A percentile compares a stretch with the other conserved stretches of the same genome.
phyloP scores from a whole-genome alignment of 30 jellyfish, hydroid and myxozoan species.

The Pelagia noctiluca region DNA sequence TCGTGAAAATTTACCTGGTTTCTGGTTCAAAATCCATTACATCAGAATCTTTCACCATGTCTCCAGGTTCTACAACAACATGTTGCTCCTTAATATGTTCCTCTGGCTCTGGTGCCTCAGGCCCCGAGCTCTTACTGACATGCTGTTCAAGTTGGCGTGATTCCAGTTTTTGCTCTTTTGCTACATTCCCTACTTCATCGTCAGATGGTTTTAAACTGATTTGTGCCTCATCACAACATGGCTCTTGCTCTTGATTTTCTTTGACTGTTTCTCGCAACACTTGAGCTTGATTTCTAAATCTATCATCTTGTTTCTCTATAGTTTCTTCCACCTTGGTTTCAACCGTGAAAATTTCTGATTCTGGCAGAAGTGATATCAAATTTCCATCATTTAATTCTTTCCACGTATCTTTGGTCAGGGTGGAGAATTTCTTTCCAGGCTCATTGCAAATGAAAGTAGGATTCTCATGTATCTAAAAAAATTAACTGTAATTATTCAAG shows the following conservation, averaged over 20 bases:
- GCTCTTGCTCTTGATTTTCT: background rate
- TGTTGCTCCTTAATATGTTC: too few species aligned
- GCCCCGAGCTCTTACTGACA: too few species aligned
- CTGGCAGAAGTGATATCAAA: conserved; percentile 59
- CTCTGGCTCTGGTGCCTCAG: too few species aligned
- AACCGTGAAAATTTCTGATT: conserved; percentile 30
- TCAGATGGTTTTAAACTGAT: too few species aligned
- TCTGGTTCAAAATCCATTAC: too few species aligned
- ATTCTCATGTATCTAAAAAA: conserved; percentile 37
- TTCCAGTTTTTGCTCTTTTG: too few species aligned
- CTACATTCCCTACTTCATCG: too few species aligned
- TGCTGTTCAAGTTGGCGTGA: too few species aligned
- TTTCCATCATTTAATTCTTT: conserved; percentile 57
- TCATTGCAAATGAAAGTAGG: conserved; percentile 51
- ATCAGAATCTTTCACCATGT: too few species aligned
- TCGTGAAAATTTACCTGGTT: too few species aligned
- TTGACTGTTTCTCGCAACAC: background rate
- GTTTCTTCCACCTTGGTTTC: background rate
- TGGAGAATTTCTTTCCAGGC: background rate
- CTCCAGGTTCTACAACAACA: too few species aligned
- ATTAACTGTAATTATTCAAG: background rate
- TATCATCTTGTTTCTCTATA: background rate
- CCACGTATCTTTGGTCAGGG: conserved; percentile 54
- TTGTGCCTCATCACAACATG: background rate
- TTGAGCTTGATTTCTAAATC: background rate